These are phyloP conservation scores for Drosophila antonietae DNA, from an alignment of 2,888 invertebrate genomes.

Conservation along the genomic window DNA sequence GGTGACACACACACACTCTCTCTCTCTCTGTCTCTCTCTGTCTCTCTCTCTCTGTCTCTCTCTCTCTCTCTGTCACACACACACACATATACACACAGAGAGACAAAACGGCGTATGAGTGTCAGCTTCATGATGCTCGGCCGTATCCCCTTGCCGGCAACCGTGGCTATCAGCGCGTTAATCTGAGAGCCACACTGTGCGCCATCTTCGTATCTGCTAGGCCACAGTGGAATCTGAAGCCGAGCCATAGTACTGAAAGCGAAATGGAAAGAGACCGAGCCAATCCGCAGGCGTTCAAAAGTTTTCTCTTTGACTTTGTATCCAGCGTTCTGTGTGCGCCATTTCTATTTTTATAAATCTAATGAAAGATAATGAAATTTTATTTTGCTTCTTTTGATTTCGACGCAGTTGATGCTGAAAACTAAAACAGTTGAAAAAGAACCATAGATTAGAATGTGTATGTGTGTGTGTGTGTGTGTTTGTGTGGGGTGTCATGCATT, in stretches of 20 bases:
- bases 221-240: constrained; percentile 31
- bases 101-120: constrained; percentile 66
- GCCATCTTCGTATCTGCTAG: constrained; percentile 61
- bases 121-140: constrained; percentile 40
- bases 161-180: constrained; percentile 73
- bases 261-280: constrained; percentile 21
- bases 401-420: constrained; percentile 64
- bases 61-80: not conserved
- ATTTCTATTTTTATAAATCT: constrained; percentile 78
- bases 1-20: no score
- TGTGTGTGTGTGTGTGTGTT: constrained; percentile 6
- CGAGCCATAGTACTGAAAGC: constrained; percentile 18
- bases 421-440: constrained; percentile 71
- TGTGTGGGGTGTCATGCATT: constrained; percentile 5
- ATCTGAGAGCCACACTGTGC: constrained; percentile 58
- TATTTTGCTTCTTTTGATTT: constrained; percentile 75
- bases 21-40: constrained; percentile 19
- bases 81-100: constrained; percentile 14
- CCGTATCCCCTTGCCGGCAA: constrained; percentile 49
- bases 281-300: constrained; percentile 60
- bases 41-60: constrained; percentile 17
- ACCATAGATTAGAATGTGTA: constrained; percentile 39
- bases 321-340: constrained; percentile 36
- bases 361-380: constrained; percentile 81
- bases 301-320: constrained; percentile 64